Conservation (phyloP, 2,888 invertebrate species). For the Pterobdella sp. region DNA sequence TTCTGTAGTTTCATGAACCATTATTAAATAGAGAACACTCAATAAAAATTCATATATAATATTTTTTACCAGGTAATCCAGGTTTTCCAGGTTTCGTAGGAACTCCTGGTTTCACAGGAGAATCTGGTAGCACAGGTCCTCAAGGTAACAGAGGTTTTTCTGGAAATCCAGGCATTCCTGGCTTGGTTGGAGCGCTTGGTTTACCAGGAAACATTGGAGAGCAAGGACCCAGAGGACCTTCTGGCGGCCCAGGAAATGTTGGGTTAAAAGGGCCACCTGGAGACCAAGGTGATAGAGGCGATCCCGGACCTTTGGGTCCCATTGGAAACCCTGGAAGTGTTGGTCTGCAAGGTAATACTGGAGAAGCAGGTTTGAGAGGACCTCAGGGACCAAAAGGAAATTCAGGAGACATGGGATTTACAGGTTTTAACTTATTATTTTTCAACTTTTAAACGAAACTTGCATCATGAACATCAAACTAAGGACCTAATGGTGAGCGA, state of each 20-base stretch:
- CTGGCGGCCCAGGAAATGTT: constrained; percentile 26
- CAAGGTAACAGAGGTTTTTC: constrained; percentile 12
- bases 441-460: not conserved
- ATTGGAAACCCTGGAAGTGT: constrained; percentile 11
- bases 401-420: not conserved
- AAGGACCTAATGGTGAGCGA: constrained; percentile 16
- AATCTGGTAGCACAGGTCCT: not conserved
- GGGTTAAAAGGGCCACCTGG: constrained; percentile 28
- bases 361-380: constrained; percentile 21
- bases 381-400: not conserved
- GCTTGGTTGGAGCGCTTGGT: constrained; percentile 25
- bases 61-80: not conserved
- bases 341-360: constrained; percentile 25
- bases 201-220: constrained; percentile 21
- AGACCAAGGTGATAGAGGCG: constrained; percentile 21
- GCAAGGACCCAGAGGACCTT: constrained; percentile 23
- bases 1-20: not conserved
- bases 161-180: constrained; percentile 23
- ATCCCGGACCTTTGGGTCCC: constrained; percentile 27
- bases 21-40: not conserved
- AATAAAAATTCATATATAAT: not conserved
- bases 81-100: constrained; percentile 2
- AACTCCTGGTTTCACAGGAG: not conserved
- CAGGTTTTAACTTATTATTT: not conserved
- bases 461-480: no score